Conservation (phyloP, 2,888 invertebrate species). For the Lucinisca nassula region DNA sequence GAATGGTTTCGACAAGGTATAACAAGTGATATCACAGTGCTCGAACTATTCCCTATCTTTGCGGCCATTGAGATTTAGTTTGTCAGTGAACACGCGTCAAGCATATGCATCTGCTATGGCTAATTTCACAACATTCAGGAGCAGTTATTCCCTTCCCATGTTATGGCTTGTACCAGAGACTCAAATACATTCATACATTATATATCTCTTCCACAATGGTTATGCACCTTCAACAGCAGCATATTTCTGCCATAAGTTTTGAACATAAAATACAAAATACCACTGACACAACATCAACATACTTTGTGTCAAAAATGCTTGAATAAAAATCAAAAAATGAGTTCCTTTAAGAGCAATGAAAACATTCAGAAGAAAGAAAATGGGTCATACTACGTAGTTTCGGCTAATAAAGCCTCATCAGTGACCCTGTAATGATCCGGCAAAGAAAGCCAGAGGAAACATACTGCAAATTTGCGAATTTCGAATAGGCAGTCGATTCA, state of each 20-base stretch:
- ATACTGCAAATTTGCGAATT: too few species aligned
- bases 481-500: too few species aligned
- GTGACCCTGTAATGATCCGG: too few species aligned
- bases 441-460: too few species aligned
- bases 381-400: too few species aligned
- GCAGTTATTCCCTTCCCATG: not conserved
- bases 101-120: conserved; percentile 7
- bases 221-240: conserved; percentile 4
- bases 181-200: conserved; percentile 1
- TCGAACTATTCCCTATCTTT: not conserved
- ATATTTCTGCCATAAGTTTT: conserved; percentile 14
- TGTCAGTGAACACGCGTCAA: not conserved
- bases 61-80: not conserved
- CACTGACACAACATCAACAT: not conserved
- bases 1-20: not conserved
- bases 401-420: too few species aligned
- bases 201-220: conserved; percentile 6
- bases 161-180: conserved; percentile 6
- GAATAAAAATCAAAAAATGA: too few species aligned
- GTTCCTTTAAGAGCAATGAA: too few species aligned
- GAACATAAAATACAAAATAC: not conserved
- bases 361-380: too few species aligned
- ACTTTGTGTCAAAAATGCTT: conserved; percentile 15
- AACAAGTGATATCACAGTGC: not conserved
- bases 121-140: conserved; percentile 3